Percentiles rank a stretch among this genome's conserved stretches.
phyloP scores from a whole-genome alignment of 2,797 vertebrate genomes.

The Ispidina picta region DNA sequence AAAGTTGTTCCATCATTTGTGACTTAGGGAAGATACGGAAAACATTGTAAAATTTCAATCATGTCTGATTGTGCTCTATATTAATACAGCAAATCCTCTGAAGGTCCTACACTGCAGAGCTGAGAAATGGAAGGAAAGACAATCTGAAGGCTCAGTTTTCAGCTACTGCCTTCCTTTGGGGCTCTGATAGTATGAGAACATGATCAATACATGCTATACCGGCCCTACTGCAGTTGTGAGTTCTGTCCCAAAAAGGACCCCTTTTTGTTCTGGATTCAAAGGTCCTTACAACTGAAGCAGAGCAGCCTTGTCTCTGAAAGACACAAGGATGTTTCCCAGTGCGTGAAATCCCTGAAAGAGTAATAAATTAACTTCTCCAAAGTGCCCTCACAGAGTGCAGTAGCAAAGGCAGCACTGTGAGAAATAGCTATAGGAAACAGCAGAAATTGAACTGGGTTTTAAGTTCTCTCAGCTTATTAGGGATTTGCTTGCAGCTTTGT shows the following conservation, averaged over 20 bases:
- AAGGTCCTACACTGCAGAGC: background rate
- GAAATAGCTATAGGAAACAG: background rate
- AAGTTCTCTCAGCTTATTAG: background rate
- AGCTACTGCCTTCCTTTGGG: background rate
- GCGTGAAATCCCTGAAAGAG: background rate
- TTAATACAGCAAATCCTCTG: background rate
- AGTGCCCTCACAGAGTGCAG: background rate
- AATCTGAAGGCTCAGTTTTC: background rate
- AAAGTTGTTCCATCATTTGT: background rate
- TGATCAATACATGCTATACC: background rate
- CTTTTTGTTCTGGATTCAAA: background rate
- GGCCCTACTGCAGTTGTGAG: background rate
- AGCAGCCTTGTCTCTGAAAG: background rate
- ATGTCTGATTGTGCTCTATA: background rate
- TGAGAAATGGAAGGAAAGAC: background rate
- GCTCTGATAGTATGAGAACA: background rate
- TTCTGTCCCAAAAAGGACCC: background rate
- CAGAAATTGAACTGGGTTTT: background rate
- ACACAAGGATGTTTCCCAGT: background rate
- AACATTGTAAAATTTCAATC: background rate
- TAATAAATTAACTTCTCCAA: background rate
- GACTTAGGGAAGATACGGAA: background rate
- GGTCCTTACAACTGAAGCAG: background rate
- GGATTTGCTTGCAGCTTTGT: constrained; percentile 11
- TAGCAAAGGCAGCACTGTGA: background rate